Conservation (phyloP, 2,113 vertebrate species). For the Glaucomys volans region DNA sequence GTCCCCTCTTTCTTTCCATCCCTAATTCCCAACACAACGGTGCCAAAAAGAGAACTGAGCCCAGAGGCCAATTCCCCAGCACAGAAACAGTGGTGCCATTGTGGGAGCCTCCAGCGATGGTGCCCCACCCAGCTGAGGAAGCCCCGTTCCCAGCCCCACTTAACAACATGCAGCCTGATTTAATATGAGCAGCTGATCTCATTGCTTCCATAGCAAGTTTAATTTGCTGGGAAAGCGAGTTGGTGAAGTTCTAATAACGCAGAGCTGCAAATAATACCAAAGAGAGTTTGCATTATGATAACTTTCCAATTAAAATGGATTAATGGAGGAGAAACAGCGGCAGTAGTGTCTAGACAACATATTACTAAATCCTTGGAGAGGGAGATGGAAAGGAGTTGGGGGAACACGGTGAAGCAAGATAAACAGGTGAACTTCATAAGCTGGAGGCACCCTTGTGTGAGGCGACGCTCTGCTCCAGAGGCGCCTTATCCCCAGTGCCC, state of each 20-base stretch:
- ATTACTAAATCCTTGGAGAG: constrained; percentile 78
- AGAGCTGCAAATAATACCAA: constrained; percentile 81
- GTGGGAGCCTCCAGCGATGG: background rate
- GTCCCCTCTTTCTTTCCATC: background rate
- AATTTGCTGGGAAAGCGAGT: constrained; percentile 79
- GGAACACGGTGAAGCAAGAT: constrained; percentile 23
- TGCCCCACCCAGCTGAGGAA: constrained; percentile 55
- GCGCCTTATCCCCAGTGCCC: background rate
- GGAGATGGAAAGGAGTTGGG: constrained; percentile 57
- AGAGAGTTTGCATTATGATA: constrained; percentile 83
- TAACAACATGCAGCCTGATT: constrained; percentile 54
- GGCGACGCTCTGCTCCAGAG: background rate
- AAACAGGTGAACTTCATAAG: constrained; percentile 35
- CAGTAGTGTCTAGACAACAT: constrained; percentile 79
- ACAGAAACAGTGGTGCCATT: background rate
- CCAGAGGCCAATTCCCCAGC: constrained; percentile 42
- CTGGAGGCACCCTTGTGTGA: background rate
- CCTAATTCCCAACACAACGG: constrained; percentile 16
- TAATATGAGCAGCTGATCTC: constrained; percentile 75
- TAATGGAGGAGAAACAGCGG: constrained; percentile 81
- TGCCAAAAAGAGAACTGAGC: background rate
- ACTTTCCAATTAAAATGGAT: constrained; percentile 84
- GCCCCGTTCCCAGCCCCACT: constrained; percentile 50
- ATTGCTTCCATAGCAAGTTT: constrained; percentile 76
- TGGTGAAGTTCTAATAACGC: constrained; percentile 81